A percentile compares a stretch with the other conserved stretches of the same genome.
phyloP scores from a whole-genome alignment of 2,797 vertebrate genomes.

The Sebastiscus tertius region DNA sequence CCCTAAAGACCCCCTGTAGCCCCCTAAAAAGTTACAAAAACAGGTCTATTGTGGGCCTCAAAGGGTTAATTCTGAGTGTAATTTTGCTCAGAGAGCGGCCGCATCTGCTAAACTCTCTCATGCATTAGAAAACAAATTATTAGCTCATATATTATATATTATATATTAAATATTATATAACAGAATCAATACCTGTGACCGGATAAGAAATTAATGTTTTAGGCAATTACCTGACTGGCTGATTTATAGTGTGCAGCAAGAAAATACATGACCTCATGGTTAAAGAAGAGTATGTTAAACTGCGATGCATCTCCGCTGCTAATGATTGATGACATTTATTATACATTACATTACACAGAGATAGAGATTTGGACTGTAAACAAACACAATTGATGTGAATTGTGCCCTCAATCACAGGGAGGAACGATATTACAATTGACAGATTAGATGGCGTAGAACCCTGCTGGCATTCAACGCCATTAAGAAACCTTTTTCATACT shows the following conservation, averaged over 20 bases:
- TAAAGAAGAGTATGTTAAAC: background rate
- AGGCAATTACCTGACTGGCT: background rate
- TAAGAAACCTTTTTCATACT: background rate
- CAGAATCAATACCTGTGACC: slow-evolving; percentile 8
- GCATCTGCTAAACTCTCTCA: slow-evolving; percentile 10
- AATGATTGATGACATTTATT: background rate
- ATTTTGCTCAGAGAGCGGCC: background rate
- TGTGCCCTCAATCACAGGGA: background rate
- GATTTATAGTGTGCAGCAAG: slow-evolving; percentile 11
- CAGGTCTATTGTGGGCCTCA: no score
- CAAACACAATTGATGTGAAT: background rate
- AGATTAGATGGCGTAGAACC: background rate
- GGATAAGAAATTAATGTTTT: background rate
- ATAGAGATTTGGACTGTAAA: background rate
- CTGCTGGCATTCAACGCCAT: background rate
- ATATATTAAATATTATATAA: background rate
- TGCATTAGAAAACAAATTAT: slow-evolving; percentile 6
- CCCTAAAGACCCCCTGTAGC: rapidly evolving
- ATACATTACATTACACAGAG: background rate
- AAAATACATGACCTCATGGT: background rate
- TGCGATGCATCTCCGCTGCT: background rate
- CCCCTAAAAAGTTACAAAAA: no score
- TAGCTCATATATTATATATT: background rate
- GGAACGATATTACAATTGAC: background rate
- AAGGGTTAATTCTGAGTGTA: background rate